Evolutionary conservation across 2,113 vertebrate genomes (phyloP), one percentile per base, ranked within the genome.

Genomic region (Synchiropus splendidus): DNA sequence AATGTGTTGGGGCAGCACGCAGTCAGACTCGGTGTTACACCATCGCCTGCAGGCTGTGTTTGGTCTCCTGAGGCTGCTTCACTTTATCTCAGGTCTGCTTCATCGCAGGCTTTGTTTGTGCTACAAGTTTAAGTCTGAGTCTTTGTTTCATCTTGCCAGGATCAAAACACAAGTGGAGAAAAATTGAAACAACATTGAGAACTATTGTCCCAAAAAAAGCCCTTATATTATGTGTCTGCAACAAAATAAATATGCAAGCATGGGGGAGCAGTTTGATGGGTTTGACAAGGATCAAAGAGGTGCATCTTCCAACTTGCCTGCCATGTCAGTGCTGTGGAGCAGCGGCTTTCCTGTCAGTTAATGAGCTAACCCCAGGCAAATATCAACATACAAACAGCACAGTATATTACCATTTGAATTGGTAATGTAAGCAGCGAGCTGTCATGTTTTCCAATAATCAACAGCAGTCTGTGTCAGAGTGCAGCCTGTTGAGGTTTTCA

Each of bases 21-120:
- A 61, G 58, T 53, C 63, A 53, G 65, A 52, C 70, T 69, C 55
- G 65, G 54, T 64, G 53, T 81, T 78, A 73, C 73, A 70, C 69
- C 70, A 78, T 70, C 63, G 17, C 54, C 79, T 72, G 70, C 49
- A 51, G 76, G 74, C 79, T 74, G 18, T 52, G 16, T 32, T 34
- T 37, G 21, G 36, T 67, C 74, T 64, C 78, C 38, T 1, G 74
- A 72, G 74, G 70, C 48, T 5, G 45, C 54, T 16, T 47, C 36
- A 58, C 64, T 71, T 76, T 47, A 76, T 76, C 73, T 78, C 45
- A 51, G 49, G 51, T 57, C 64, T 74, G 13, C 57, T 57, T 74
- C 61, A 74, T 69, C 55, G 44, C 16, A 33, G 48, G 52, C 68
- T 64, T 72, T 63, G 63, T 76, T 70, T 59, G 47, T 43, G 30